Percentiles rank a stretch among this genome's conserved stretches.
These are phyloP conservation scores for Kobus ellipsiprymnus DNA, from an alignment of 2,113 vertebrate genomes.

Conservation along the genomic window DNA sequence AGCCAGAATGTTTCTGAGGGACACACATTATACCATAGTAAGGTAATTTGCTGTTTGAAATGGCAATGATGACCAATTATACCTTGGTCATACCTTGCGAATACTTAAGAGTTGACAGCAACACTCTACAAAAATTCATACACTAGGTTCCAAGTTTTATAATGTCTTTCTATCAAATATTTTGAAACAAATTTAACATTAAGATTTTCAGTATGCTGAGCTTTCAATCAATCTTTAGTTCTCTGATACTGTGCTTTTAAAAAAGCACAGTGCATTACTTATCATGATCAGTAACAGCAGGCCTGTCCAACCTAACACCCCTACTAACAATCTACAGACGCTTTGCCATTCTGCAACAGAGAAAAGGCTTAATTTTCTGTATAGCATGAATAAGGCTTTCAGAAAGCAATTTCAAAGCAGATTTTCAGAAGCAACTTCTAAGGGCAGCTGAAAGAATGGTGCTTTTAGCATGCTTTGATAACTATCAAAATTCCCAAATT, in stretches of 20 bases:
- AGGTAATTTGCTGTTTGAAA: slow-evolving; percentile 43
- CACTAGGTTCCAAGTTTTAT: neutral
- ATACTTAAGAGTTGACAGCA: neutral
- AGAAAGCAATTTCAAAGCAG: slow-evolving; percentile 51
- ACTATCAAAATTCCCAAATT: slow-evolving; percentile 57
- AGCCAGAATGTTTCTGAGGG: slow-evolving; percentile 32
- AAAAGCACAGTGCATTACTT: slow-evolving; percentile 19
- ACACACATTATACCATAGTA: neutral
- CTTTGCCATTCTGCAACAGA: slow-evolving; percentile 13
- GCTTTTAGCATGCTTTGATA: slow-evolving; percentile 53
- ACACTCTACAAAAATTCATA: neutral
- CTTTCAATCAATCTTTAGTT: slow-evolving; percentile 25
- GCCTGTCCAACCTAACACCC: neutral
- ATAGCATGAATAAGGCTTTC: slow-evolving; percentile 40
- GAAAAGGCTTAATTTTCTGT: slow-evolving; percentile 57
- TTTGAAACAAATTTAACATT: slow-evolving; percentile 46
- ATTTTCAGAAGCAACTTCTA: slow-evolving; percentile 55
- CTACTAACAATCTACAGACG: slow-evolving; percentile 25
- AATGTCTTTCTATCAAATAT: slow-evolving; percentile 49
- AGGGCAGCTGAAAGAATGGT: slow-evolving; percentile 43
- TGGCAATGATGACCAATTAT: slow-evolving; percentile 22
- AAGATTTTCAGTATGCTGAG: slow-evolving; percentile 8
- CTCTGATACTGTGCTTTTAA: neutral
- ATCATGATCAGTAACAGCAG: slow-evolving; percentile 21
- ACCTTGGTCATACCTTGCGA: neutral